Base-by-base conservation (phyloP, 2,888 invertebrate genomes). In the Mythimna albipuncta region DNA sequence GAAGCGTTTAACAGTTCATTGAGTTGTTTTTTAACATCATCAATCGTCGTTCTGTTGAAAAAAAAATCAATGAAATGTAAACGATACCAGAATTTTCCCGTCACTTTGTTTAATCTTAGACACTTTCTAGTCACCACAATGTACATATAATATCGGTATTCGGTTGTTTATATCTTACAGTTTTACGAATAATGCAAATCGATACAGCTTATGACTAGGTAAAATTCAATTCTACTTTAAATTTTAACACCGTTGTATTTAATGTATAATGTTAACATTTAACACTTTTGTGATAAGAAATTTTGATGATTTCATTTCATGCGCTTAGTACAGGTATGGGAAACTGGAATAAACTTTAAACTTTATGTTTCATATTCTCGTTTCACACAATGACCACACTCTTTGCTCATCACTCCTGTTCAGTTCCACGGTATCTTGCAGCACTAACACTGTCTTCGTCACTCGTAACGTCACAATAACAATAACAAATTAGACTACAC, bases 161-260 rank as follows among this genome's bases (percentile, higher is more conserved):
- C 89, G 89, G 87, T 88, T 89, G 78, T 90, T 88, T 89, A 54
- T 89, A 88, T 90, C 87, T 91, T 93, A 93, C 88, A 93, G 86
- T 86, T 93, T 94, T 91, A 93, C 89, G 91, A 93, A 92, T 92
- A 92, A 86, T 86, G 86, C 88, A 88, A 93, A 91, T 92, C 89
- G 92, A 92, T 93, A 94, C 92, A 94, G 90, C 95, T 96, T 96
- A 95, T 96, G 96, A 96, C 96, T 96, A 96, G 96, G 93, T 94
- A 94, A 93, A 93, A 89, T 94, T 88, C 94, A 90, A 93, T 92
- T 91, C 94, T 95, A 94, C 93, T 89, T 91, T 89, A 90, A 92
- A 89, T 88, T 91, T 92, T 88, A 89, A 91, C 88, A 91, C 86
- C 83, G 72, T 86, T 86, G 84, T 88, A 87, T 83, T 85, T 83